Evolutionary conservation across 2,888 invertebrate genomes (phyloP).

Genomic region (Microplitis manilae): DNA sequence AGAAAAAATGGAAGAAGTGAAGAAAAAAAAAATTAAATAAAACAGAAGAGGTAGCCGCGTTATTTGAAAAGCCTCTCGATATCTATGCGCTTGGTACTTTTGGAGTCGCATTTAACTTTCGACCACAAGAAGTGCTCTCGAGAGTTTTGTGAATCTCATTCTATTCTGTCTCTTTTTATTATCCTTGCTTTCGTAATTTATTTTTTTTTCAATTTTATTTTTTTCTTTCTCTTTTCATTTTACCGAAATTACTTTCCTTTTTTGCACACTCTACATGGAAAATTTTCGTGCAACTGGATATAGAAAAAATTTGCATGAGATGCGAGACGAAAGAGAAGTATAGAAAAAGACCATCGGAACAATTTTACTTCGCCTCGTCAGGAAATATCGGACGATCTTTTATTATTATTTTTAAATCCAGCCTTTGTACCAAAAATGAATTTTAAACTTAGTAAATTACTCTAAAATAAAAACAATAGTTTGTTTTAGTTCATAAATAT

Average conservation of each 20-base stretch:
- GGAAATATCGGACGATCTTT: conserved; percentile 27
- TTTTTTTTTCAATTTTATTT: background rate
- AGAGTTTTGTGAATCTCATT: conserved; percentile 17
- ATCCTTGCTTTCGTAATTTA: background rate
- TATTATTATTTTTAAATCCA: background rate
- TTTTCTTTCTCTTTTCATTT: conserved; percentile 17
- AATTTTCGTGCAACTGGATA: conserved; percentile 26
- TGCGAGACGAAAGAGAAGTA: conserved; percentile 16
- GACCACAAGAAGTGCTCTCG: conserved; percentile 21
- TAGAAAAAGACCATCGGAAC: conserved; percentile 14
- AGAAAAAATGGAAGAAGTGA: background rate
- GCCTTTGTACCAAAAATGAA: conserved; percentile 4
- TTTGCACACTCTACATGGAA: conserved; percentile 11
- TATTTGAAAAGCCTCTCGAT: conserved; percentile 26
- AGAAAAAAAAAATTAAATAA: background rate
- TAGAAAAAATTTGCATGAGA: conserved; percentile 36
- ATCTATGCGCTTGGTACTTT: conserved; percentile 22
- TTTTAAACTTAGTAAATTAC: background rate
- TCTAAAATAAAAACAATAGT: background rate
- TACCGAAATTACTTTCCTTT: conserved; percentile 17
- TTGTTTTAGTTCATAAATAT: background rate
- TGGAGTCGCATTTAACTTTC: conserved; percentile 31
- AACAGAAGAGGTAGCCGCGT: conserved; percentile 7
- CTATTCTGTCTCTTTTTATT: conserved; percentile 3
- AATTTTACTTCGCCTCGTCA: conserved; percentile 35